Evolutionary conservation across 1,140 invertebrate species (phyloP).

Genomic region (Cydia pomonella): DNA sequence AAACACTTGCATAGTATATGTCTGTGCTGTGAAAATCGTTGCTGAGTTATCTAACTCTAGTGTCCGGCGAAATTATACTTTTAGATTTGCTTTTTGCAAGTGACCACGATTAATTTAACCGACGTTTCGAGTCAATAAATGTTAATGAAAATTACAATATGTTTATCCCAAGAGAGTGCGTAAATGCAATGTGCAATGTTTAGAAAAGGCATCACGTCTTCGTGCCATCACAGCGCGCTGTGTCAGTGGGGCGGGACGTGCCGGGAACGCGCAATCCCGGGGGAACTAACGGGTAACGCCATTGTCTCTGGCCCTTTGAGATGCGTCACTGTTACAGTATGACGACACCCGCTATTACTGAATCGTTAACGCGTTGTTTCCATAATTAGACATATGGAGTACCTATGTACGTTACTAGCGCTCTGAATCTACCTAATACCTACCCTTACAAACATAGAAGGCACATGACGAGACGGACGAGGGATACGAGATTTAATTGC

Average conservation of each 20-base stretch:
- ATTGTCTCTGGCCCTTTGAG: conserved; percentile 22
- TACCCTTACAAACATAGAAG: no score
- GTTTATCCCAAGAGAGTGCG: neutral
- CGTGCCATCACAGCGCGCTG: conserved; percentile 10
- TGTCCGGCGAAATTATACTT: no score
- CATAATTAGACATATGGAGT: neutral
- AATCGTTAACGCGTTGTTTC: neutral
- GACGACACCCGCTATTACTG: neutral
- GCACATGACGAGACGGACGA: no score
- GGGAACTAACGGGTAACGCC: conserved; percentile 20
- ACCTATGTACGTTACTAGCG: neutral
- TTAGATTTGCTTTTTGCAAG: no score
- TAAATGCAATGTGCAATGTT: neutral
- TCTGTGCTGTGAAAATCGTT: no score
- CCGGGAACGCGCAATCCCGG: conserved; percentile 81
- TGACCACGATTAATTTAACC: neutral
- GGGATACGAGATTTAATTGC: no score
- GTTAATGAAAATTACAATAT: neutral
- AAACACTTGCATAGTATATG: no score
- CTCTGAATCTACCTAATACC: no score
- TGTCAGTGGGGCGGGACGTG: conserved; percentile 52
- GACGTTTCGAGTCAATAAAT: neutral
- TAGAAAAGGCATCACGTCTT: conserved; percentile 12
- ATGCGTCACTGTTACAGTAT: conserved; percentile 21
- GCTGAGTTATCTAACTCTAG: no score